These are phyloP conservation scores for Oligia strigilis DNA, from an alignment of 2,888 invertebrate species.

Conservation along the genomic window DNA sequence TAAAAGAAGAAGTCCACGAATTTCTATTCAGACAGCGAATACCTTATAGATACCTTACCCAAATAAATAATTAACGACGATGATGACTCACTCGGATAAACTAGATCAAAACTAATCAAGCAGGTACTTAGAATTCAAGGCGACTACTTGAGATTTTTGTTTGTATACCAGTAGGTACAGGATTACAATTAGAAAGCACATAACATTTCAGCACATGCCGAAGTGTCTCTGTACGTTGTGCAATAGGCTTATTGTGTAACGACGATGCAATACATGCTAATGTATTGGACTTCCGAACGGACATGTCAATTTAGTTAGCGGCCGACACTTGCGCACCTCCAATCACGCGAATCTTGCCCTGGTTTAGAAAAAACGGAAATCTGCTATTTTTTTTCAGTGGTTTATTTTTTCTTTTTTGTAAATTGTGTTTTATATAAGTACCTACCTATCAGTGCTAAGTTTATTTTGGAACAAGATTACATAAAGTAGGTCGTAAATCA, in stretches of 20 bases:
- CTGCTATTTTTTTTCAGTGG: not conserved
- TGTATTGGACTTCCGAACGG: constrained; percentile 86
- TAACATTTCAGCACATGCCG: constrained; percentile 81
- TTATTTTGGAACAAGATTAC: not conserved
- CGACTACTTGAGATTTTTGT: constrained; percentile 55
- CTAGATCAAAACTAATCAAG: constrained; percentile 48
- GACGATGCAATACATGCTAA: constrained; percentile 82
- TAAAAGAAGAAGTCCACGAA: not conserved
- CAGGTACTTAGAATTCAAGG: constrained; percentile 54
- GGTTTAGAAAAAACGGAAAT: constrained; percentile 12
- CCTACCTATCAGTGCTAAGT: not conserved
- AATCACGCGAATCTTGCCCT: constrained; percentile 23
- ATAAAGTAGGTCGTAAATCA: not conserved
- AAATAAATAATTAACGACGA: constrained; percentile 28
- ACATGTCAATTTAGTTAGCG: constrained; percentile 79
- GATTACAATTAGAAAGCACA: constrained; percentile 82
- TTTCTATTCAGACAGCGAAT: not conserved
- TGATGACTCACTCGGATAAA: constrained; percentile 59
- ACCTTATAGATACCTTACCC: not conserved
- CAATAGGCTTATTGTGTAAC: constrained; percentile 82
- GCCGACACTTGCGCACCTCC: constrained; percentile 49
- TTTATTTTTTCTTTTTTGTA: not conserved
- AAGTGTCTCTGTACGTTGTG: constrained; percentile 79
- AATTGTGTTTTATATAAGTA: not conserved
- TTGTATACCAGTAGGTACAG: constrained; percentile 60